These are phyloP conservation scores for Hemiprocne comata DNA, from an alignment of 2,113 vertebrate species.

Conservation along the genomic window DNA sequence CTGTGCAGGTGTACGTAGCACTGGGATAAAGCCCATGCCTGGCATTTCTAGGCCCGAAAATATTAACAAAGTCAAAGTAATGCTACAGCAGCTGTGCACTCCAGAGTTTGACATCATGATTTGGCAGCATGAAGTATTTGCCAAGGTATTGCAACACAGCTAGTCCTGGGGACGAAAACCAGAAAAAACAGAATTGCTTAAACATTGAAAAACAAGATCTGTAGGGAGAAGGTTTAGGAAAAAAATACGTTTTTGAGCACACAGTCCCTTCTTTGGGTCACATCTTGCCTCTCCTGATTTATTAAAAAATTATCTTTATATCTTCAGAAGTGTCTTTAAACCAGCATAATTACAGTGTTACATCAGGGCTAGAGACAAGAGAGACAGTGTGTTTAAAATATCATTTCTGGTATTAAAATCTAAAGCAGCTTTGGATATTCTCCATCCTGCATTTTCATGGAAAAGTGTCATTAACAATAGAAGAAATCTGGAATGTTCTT, in stretches of 20 bases:
- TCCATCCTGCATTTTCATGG: background rate
- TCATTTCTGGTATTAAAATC: background rate
- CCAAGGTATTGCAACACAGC: background rate
- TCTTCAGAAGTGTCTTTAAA: background rate
- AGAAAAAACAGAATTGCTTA: background rate
- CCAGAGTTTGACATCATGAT: background rate
- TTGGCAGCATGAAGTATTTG: background rate
- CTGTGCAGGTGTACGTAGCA: background rate
- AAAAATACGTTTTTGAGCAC: background rate
- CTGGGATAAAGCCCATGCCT: background rate
- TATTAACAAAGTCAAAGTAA: slow-evolving; percentile 40
- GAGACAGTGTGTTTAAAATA: background rate
- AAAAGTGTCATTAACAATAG: background rate
- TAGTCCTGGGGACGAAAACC: background rate
- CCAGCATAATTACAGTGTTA: background rate
- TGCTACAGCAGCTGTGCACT: background rate
- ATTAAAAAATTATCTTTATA: background rate
- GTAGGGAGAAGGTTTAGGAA: background rate
- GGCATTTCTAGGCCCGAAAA: background rate
- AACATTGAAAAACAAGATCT: background rate
- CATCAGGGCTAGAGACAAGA: background rate
- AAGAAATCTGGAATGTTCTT: background rate
- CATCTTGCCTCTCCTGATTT: background rate
- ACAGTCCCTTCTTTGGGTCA: background rate
- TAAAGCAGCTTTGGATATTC: background rate